Evolutionary conservation across 2,113 vertebrate species (phyloP).

Genomic region (Leptobrachium ailaonicum): DNA sequence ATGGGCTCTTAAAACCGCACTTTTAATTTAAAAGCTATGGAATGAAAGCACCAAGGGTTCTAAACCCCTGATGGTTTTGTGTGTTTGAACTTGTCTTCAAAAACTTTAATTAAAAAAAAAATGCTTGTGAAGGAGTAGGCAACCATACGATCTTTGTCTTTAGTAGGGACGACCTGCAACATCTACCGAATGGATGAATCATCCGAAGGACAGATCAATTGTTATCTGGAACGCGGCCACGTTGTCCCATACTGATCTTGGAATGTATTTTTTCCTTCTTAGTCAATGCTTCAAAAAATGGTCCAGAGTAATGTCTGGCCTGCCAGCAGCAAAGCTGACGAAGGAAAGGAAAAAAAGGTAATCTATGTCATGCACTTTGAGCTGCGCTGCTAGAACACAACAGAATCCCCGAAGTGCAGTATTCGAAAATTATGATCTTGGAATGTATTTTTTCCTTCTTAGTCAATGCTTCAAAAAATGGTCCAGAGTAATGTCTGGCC

Average conservation of each 20-base stretch:
- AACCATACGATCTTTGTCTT: conserved; percentile 17
- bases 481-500: conserved; percentile 31
- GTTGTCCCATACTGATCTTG: conserved; percentile 35
- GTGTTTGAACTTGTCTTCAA: neutral
- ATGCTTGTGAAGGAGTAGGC: neutral
- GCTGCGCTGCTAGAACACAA: neutral
- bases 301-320: conserved; percentile 31
- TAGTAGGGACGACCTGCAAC: conserved; percentile 42
- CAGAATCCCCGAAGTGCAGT: conserved; percentile 19
- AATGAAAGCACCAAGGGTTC: too few relatives aligned
- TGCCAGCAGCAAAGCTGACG: conserved; percentile 42
- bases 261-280: conserved; percentile 43
- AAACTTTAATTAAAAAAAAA: conserved; percentile 13
- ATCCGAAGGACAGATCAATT: conserved; percentile 42
- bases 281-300: conserved; percentile 25
- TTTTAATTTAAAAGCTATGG: too few relatives aligned
- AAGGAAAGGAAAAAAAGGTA: conserved; percentile 26
- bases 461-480: conserved; percentile 25
- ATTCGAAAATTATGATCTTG: conserved; percentile 33
- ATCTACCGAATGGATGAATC: conserved; percentile 36
- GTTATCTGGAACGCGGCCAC: conserved; percentile 42
- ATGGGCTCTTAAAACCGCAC: too few relatives aligned
- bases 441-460: conserved; percentile 43
- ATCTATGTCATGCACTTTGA: conserved; percentile 35
- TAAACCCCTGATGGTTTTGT: too few relatives aligned